These are phyloP conservation scores for Manacus vitellinus DNA, from an alignment of 2,113 vertebrate species.

Conservation along the genomic window DNA sequence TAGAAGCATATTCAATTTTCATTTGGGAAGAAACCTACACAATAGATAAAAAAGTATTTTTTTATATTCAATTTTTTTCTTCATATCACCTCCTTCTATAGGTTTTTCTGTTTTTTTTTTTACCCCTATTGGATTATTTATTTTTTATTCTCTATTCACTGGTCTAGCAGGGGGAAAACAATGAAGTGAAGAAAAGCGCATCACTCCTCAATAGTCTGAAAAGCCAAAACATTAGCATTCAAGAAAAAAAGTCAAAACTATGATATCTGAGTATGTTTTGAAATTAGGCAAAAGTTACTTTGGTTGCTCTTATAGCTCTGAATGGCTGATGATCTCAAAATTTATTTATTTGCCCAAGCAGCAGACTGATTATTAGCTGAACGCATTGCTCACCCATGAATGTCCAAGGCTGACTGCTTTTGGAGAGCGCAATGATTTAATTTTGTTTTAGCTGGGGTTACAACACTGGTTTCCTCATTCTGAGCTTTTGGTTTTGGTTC, in stretches of 20 bases:
- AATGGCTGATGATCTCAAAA: not conserved
- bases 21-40: not conserved
- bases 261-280: not conserved
- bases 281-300: not conserved
- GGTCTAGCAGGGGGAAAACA: not conserved
- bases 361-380: fast-evolving
- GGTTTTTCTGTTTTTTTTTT: not conserved
- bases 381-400: not conserved
- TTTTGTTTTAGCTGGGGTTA: not conserved
- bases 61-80: not conserved
- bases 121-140: not conserved
- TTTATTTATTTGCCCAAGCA: not conserved
- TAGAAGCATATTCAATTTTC: not conserved
- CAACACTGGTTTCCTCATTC: not conserved
- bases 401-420: not conserved
- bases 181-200: not conserved
- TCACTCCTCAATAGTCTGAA: not conserved
- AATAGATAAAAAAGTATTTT: not conserved
- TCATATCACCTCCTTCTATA: not conserved
- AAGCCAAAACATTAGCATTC: not conserved
- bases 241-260: not conserved
- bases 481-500: not conserved
- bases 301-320: not conserved
- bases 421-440: not conserved
- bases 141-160: not conserved